Base-by-base conservation (phyloP, 35 echinoderm and acorn worm genomes). In the Apostichopus japonicus region DNA sequence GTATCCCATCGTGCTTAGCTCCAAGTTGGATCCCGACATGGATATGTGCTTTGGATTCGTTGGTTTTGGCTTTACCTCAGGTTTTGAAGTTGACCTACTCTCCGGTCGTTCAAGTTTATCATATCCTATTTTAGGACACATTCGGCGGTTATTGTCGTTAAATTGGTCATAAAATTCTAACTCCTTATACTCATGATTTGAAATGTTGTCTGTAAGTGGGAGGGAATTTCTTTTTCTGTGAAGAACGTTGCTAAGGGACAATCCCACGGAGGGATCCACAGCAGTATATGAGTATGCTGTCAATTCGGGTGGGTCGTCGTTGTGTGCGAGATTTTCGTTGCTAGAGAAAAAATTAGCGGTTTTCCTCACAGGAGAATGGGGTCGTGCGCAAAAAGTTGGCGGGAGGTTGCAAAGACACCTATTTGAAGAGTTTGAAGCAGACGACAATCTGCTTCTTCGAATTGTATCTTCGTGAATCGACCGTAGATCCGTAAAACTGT, bases 331-430 rank as follows among this genome's bases (percentile, higher is more conserved):
- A 33, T 73, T 90, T 73, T 90, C 73, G 62, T 51, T 90, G 65
- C 88, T 78, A 11, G 67, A 73, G 72, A 90, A 90, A 33, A 90
- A 90, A 17, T 90, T 90, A 15, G 73, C 88, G 5, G 88, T 90
- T 90, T 90, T 90, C 52, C 88, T 90, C 24, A 90, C 53, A 13
- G 88, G 88, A 15, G 88, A 90, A 27, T 90, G 88, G 51, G 88
- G 88, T 11, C 88, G 24, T 56, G 88, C 65, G 52, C 88, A 90
- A 22, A 90, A 75, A 27, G n/a, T 90, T 56, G 88, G 88, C 14
- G 88, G 88, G 88, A 90, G 88, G 77, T 90, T 90, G 72, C 88
- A 90, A 6, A 90, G 72, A 90, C 88, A 90, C 56, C 88, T 73
- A 54, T 17, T 33, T n/a, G 88, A 90, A 6, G 52, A 52, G 11